Evolutionary conservation across 2,797 vertebrate species (phyloP), one percentile per base, ranked within the genome.

Genomic region (Oryzias dopingdopingensis): DNA sequence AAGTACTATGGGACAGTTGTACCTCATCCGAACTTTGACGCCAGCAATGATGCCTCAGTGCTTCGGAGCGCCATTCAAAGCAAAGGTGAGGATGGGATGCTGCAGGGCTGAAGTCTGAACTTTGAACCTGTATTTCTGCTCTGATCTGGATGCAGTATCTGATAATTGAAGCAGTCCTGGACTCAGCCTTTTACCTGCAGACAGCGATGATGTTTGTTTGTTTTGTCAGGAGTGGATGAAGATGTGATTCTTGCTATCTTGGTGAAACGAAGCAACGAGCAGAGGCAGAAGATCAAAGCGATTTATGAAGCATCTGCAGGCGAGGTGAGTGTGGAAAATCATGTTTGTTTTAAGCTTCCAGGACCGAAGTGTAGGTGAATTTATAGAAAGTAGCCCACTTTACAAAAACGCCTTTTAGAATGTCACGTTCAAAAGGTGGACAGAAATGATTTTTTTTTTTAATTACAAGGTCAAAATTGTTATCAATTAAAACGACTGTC

Each of bases 211-310:
- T 40, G 2, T 14, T 18, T 3, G 10, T 3, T 16, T 44, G 58
- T n/a, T 67, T 16, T 54, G 16, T 12, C 60, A 98, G 96, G 90
- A n/a, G 94, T 97, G 60, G 94, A 97, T 67, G 92, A 96, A 88
- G 92, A 90, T 1, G 90, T 90, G 52, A 96, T 98, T 59, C 88
- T 93, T 43, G 82, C 91, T 1, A 73, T 96, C 48, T 70, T 97
- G 55, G 94, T 91, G 40, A 94, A 90, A 78, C 93, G 95, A 68
- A 94, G 22, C 83, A 97, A 96, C 12, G 87, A 89, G 10, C 95
- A 98, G 70, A 91, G 95, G 20, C 96, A 98, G 57, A 92, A 92
- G 70, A 96, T 96, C 73, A 96, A 96, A 85, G 80, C 77, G 0
- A 91, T 93, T 2, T 98, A 95, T 65, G 91, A 94, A 60, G 84